Evolutionary conservation across 2,797 vertebrate genomes (phyloP), one percentile per base, ranked within the genome.

Genomic region (Clarias fuscus): DNA sequence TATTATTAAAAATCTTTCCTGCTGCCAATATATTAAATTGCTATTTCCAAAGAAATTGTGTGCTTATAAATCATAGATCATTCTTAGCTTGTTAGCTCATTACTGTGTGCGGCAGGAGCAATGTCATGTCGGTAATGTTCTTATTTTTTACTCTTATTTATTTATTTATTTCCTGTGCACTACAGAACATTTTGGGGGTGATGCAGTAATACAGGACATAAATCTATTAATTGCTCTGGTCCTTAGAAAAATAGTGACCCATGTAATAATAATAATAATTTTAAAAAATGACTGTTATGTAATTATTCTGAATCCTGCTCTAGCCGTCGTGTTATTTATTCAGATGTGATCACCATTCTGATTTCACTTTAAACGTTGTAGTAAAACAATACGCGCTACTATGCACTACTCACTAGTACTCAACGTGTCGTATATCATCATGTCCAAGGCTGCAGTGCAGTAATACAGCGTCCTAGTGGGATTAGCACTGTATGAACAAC

Each of bases 1-100:
- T 43, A 14, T 56, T 82, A 67, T 67, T 67, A 82, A 30, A 67
- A 53, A 64, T 64, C 22, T 64, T 80, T 17, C 22, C 22, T 62
- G 30, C 7, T 81, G 61, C 56, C 76, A 65, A 20, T 43, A 62
- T 62, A 14, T 80, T 62, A 40, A 62, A 65, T 43, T 15, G 5
- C 11, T 64, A 20, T 82, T 82, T 82, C 15, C 15, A 53, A 53
- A 82, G 53, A 48, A 37, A 65, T 64, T n/a, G n/a, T 1, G 2
- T 18, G 17, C 40, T 81, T n/a, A 81, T 65, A 53, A 65, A 67
- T 81, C 79, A 80, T 79, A 62, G 11, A 24, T 40, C 13, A 17
- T 43, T 81, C 15, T 18, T 67, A 67, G 62, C 62, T 67, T 48
- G 40, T 81, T 48, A 48, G 15, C 0, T 30, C 22, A 67, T 62